Evolutionary conservation across 2,113 vertebrate species (phyloP).

Genomic region (Leiothrix lutea): DNA sequence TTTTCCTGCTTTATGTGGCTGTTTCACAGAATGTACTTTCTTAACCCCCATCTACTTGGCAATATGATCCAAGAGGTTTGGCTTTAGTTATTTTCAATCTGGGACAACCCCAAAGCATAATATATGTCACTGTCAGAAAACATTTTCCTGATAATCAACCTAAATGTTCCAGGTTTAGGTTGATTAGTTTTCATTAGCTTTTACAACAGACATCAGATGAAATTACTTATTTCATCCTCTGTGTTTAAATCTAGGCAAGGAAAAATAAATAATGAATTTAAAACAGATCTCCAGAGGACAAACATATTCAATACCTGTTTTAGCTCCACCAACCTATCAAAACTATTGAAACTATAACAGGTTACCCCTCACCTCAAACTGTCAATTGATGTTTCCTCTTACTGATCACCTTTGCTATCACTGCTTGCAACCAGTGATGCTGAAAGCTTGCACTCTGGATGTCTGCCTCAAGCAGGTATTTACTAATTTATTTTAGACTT

Average conservation of each 20-base stretch:
- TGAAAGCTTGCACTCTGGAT: background rate
- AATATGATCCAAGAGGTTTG: background rate
- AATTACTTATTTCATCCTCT: background rate
- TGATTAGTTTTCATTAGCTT: background rate
- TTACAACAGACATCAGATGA: background rate
- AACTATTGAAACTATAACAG: background rate
- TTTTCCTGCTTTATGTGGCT: background rate
- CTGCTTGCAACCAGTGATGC: background rate
- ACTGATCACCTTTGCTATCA: background rate
- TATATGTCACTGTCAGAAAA: background rate
- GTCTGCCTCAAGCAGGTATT: background rate
- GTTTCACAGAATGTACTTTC: background rate
- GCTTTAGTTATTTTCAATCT: background rate
- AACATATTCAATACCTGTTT: background rate
- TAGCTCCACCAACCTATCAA: background rate
- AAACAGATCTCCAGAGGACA: background rate
- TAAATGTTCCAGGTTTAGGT: background rate
- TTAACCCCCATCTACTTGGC: background rate
- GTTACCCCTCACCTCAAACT: background rate
- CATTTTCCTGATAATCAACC: background rate
- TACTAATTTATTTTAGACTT: constrained; percentile 7
- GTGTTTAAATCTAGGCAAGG: background rate
- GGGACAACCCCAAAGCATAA: background rate
- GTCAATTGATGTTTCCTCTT: background rate
- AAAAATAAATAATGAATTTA: background rate